These are phyloP conservation scores for Pangasius mekongensis DNA, from an alignment of 2,797 vertebrate genomes.

Conservation along the genomic window DNA sequence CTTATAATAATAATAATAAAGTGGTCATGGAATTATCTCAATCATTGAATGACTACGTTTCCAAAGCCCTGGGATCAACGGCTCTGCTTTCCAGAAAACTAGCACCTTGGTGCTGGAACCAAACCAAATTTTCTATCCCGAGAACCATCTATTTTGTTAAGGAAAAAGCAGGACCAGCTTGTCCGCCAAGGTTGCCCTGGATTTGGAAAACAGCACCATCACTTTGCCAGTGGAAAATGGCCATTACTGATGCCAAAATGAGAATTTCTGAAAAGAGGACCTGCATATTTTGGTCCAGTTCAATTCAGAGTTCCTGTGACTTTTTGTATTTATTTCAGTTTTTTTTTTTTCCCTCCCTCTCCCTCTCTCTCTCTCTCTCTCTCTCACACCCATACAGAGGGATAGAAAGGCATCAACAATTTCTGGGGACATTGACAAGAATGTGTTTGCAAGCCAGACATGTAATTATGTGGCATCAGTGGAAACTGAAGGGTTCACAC, in stretches of 20 bases:
- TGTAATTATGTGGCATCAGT: constrained; percentile 64
- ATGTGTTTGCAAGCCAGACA: constrained; percentile 62
- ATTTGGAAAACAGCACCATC: neutral
- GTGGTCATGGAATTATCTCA: neutral
- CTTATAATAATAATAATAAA: neutral
- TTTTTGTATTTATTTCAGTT: constrained; percentile 37
- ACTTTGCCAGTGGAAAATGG: neutral
- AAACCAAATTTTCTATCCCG: neutral
- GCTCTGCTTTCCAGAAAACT: neutral
- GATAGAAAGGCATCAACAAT: constrained; percentile 42
- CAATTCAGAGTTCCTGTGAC: neutral
- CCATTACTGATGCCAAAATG: neutral
- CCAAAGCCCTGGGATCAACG: neutral
- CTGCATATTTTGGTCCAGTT: neutral
- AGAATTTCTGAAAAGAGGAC: constrained; percentile 2
- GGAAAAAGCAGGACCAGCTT: neutral
- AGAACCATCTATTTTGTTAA: neutral
- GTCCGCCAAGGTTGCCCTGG: neutral
- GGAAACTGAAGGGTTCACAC: constrained; percentile 44
- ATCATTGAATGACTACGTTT: neutral
- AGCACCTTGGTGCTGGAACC: neutral
- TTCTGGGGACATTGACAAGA: constrained; percentile 53
- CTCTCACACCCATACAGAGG: constrained; percentile 9
- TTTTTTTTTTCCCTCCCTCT: constrained; percentile 2
- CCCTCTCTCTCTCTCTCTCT: neutral